Percentiles rank a stretch among this genome's conserved stretches.
These are phyloP conservation scores for Caenorhabditis japonica DNA, from an alignment of 2,888 invertebrate genomes.

Conservation along the genomic window DNA sequence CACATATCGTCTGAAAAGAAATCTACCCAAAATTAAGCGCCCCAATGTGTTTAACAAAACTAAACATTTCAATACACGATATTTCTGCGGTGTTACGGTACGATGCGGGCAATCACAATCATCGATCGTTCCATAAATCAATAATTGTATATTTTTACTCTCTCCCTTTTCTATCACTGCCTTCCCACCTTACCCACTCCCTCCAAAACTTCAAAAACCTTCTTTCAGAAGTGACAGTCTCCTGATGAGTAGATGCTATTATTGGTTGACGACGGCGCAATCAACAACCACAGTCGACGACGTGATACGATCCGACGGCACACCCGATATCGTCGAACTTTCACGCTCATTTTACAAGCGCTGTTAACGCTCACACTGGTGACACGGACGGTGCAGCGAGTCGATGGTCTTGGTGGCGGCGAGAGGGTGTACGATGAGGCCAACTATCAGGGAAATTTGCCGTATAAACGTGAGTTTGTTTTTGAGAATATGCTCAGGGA, in stretches of 20 bases:
- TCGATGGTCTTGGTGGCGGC: too few relatives aligned
- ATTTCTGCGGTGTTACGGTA: too few relatives aligned
- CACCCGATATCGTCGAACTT: too few relatives aligned
- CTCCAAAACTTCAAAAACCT: not conserved
- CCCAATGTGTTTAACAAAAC: too few relatives aligned
- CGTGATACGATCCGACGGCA: not conserved
- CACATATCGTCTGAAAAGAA: too few relatives aligned
- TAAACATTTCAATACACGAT: too few relatives aligned
- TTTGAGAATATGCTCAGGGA: not conserved
- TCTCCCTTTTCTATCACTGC: not conserved
- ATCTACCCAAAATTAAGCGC: too few relatives aligned
- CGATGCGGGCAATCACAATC: too few relatives aligned
- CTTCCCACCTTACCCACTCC: not conserved
- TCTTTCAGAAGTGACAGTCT: slow-evolving; percentile 36
- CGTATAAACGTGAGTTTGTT: slow-evolving; percentile 47
- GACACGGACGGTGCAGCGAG: too few relatives aligned
- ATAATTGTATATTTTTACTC: not conserved
- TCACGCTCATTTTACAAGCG: too few relatives aligned
- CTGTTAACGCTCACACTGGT: too few relatives aligned
- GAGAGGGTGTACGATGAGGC: slow-evolving; percentile 20
- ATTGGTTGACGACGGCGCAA: slow-evolving; percentile 48
- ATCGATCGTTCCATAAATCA: too few relatives aligned
- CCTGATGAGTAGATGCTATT: slow-evolving; percentile 57
- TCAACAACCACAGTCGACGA: slow-evolving; percentile 15
- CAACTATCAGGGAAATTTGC: slow-evolving; percentile 35